phyloP scores from a whole-genome alignment of 2,888 invertebrate species.

The Orthosia cruda region DNA sequence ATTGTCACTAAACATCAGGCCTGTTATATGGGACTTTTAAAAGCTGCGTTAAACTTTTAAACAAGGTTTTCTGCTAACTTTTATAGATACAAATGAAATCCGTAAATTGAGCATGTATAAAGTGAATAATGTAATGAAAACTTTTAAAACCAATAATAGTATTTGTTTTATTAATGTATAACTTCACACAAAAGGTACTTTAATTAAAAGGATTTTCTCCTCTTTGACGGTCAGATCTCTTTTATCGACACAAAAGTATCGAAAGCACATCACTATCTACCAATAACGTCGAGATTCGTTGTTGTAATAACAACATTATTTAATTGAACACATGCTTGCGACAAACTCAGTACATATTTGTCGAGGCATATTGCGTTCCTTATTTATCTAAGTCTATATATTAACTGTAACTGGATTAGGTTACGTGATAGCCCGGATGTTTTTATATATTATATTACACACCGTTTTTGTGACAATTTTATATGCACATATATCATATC shows the following conservation, averaged over 20 bases:
- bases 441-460: slow-evolving; percentile 36
- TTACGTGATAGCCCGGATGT: slow-evolving; percentile 41
- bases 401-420: slow-evolving; percentile 44
- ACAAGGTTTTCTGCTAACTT: too few species aligned
- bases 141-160: too few species aligned
- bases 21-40: too few species aligned
- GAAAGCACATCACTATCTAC: slow-evolving; percentile 44
- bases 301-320: slow-evolving; percentile 75
- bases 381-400: slow-evolving; percentile 60
- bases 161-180: too few species aligned
- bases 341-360: slow-evolving; percentile 71
- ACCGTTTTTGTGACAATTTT: neutral
- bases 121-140: too few species aligned
- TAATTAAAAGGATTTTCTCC: too few species aligned
- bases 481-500: neutral
- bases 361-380: slow-evolving; percentile 65
- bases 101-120: too few species aligned
- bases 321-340: slow-evolving; percentile 74
- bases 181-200: neutral
- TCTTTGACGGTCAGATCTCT: neutral
- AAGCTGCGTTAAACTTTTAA: too few species aligned
- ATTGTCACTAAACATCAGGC: neutral
- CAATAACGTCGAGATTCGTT: slow-evolving; percentile 70
- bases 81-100: too few species aligned
- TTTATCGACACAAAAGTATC: slow-evolving; percentile 32